Percentiles rank a stretch among this genome's conserved stretches.
These are phyloP conservation scores for Acanthis flammea DNA, from an alignment of 2,797 vertebrate genomes.

Conservation along the genomic window DNA sequence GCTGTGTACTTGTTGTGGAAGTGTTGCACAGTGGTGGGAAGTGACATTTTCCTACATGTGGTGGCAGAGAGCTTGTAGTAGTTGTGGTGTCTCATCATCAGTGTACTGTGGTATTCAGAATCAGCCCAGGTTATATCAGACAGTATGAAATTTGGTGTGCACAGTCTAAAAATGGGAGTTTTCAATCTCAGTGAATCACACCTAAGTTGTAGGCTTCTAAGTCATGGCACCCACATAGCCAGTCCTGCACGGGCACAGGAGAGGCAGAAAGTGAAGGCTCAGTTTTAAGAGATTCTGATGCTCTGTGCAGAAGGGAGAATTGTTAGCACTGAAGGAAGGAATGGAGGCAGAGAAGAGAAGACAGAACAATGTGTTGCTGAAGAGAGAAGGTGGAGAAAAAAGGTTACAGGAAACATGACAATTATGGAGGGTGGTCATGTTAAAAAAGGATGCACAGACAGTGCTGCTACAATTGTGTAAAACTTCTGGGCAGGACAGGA, in stretches of 20 bases:
- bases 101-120: not conserved
- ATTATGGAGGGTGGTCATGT: not conserved
- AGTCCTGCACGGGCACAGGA: not conserved
- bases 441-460: not conserved
- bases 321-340: not conserved
- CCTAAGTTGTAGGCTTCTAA: not conserved
- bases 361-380: not conserved
- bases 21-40: not conserved
- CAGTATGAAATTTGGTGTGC: not conserved
- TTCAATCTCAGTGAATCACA: not conserved
- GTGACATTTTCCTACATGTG: not conserved
- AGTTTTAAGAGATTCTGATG: not conserved
- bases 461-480: not conserved
- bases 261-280: not conserved
- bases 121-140: not conserved
- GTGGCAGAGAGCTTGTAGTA: not conserved
- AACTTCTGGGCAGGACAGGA: not conserved
- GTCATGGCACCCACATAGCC: not conserved
- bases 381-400: not conserved
- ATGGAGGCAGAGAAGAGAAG: not conserved
- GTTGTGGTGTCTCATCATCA: not conserved
- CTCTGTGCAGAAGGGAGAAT: not conserved
- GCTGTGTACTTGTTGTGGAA: not conserved
- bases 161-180: not conserved
- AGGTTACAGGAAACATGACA: not conserved